A percentile compares a stretch with the other conserved stretches of the same genome.
Evolutionary conservation across 2,113 vertebrate genomes (phyloP).

Genomic region (Orientallactaga bullata): DNA sequence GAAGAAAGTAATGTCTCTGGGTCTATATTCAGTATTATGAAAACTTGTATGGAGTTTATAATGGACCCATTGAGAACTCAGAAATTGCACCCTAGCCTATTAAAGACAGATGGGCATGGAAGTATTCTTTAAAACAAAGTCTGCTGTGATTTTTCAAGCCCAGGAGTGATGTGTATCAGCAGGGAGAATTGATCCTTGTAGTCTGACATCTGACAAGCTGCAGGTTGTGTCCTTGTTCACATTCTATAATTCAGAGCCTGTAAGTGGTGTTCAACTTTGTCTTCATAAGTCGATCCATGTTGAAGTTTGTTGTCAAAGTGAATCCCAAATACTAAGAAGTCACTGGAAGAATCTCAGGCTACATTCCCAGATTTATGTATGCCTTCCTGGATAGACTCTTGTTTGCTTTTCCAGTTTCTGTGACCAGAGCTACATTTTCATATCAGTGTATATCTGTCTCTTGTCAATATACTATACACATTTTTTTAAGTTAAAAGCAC

Average conservation of each 20-base stretch:
- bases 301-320: slow-evolving; percentile 21
- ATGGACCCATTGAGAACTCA: neutral
- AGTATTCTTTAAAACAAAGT: slow-evolving; percentile 73
- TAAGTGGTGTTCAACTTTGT: slow-evolving; percentile 1
- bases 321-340: neutral
- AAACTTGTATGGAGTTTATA: slow-evolving; percentile 16
- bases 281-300: neutral
- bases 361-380: neutral
- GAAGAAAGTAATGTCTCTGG: neutral
- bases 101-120: slow-evolving; percentile 58
- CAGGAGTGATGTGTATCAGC: slow-evolving; percentile 46
- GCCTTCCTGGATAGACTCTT: neutral
- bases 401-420: slow-evolving; percentile 72
- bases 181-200: slow-evolving; percentile 51
- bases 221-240: slow-evolving; percentile 20
- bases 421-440: slow-evolving; percentile 73
- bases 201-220: slow-evolving; percentile 66
- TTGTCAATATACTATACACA: slow-evolving; percentile 68
- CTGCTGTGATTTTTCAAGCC: slow-evolving; percentile 68
- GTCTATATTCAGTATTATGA: slow-evolving; percentile 14
- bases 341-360: neutral
- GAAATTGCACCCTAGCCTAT: neutral
- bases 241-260: slow-evolving; percentile 52
- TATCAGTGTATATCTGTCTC: slow-evolving; percentile 22
- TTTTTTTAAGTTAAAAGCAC: slow-evolving; percentile 69